phyloP scores from a whole-genome alignment of 2,888 invertebrate species.

The Plusia festucae region DNA sequence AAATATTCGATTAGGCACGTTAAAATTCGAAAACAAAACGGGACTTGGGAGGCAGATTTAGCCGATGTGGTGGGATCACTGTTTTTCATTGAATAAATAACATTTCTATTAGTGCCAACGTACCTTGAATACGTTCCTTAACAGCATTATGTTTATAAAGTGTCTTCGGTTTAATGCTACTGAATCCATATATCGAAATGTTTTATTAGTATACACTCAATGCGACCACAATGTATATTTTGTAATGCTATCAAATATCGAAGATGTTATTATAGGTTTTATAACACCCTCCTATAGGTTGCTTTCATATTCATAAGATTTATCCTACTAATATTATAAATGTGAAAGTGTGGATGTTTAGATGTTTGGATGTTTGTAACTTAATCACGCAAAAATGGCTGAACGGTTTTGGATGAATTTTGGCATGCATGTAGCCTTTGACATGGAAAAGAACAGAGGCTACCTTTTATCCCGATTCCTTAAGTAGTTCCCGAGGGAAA shows the following conservation, averaged over 20 bases:
- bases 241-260: neutral
- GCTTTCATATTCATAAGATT: neutral
- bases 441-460: too few relatives aligned
- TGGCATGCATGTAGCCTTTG: too few relatives aligned
- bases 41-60: conserved; percentile 64
- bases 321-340: too few relatives aligned
- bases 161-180: conserved; percentile 29
- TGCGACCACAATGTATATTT: neutral
- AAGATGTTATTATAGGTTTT: neutral
- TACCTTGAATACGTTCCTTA: conserved; percentile 38
- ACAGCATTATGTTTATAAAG: conserved; percentile 46
- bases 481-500: too few relatives aligned
- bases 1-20: conserved; percentile 56
- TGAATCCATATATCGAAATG: conserved; percentile 22
- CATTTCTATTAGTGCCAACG: conserved; percentile 54
- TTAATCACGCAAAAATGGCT: too few relatives aligned
- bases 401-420: too few relatives aligned
- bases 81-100: conserved; percentile 71
- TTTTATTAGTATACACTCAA: neutral
- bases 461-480: too few relatives aligned
- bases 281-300: neutral
- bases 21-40: conserved; percentile 57
- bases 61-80: conserved; percentile 62
- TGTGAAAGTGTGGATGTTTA: too few relatives aligned
- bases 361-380: too few relatives aligned